Evolutionary conservation across 64 coral and sea anemone species (phyloP), one percentile per base, ranked within the genome.

Genomic region (Porites lutea): DNA sequence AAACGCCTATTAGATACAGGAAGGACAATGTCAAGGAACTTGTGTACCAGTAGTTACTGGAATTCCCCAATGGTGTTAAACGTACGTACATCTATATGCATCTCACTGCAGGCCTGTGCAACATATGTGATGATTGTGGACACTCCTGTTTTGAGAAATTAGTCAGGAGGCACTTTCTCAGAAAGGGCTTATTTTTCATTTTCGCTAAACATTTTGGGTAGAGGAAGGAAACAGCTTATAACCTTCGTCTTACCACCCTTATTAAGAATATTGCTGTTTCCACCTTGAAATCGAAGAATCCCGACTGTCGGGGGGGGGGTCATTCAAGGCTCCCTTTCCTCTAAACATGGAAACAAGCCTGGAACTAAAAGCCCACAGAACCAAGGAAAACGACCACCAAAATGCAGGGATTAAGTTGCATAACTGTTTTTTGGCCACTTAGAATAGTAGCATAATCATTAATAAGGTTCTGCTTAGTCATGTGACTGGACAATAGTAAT

Each of bases 141-240:
- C 78, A 81, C 27, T 37, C 27, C 0, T 0, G 1, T 37, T 55
- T 55, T 55, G 53, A 55, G 11, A 7, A 55, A 55, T 14, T 91
- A 71, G 62, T 79, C 88, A 70, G 77, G 61, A 82, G 18, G 88
- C 75, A 80, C 55, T n/a, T 66, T 8, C 45, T 23, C 8, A 81
- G 58, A 90, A 90, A 51, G 55, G 16, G 62, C n/a, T n/a, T n/a
- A n/a, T n/a, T n/a, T n/a, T n/a, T n/a, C n/a, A 80, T 90, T 90
- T 90, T 82, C 76, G 27, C 48, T 90, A 82, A 90, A 81, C 87
- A 88, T 88, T 77, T 88, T 74, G 70, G 46, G 87, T 88, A 88
- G 85, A 88, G 74, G 85, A 66, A 79, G 72, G 75, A 62, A 89
- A 89, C 85, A 52, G 59, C 59, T 82, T 80, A 45, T 82, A 82